Percentiles rank a stretch among this genome's conserved stretches.
phyloP scores from a whole-genome alignment of 2,888 invertebrate genomes.

The Cheilosia impressa region DNA sequence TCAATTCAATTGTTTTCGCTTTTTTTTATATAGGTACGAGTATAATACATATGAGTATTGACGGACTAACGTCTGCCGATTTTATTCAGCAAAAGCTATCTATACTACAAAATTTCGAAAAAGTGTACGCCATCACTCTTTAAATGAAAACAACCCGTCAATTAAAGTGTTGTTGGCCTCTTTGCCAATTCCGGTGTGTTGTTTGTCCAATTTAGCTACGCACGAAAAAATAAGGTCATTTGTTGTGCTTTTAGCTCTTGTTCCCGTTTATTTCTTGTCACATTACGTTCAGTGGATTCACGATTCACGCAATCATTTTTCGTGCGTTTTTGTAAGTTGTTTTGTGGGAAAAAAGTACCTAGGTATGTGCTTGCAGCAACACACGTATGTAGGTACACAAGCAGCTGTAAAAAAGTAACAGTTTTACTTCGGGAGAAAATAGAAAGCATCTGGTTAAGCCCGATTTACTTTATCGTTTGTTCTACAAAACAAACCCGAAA shows the following conservation, averaged over 20 bases:
- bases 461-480: not conserved
- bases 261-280: constrained; percentile 43
- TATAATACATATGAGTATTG: not conserved
- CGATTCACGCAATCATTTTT: constrained; percentile 44
- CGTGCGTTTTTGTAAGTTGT: constrained; percentile 9
- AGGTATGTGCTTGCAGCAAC: constrained; percentile 37
- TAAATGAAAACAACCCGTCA: constrained; percentile 44
- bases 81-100: not conserved
- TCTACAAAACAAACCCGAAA: too few species aligned
- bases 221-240: constrained; percentile 45
- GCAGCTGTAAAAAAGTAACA: not conserved
- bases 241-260: constrained; percentile 51
- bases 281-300: constrained; percentile 56
- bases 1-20: constrained; percentile 44
- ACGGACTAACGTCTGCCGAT: constrained; percentile 6
- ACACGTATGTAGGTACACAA: not conserved
- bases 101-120: constrained; percentile 16
- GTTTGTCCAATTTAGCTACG: constrained; percentile 37
- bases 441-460: not conserved
- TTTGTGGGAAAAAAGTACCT: not conserved
- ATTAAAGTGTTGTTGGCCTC: constrained; percentile 40
- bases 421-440: not conserved
- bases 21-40: not conserved
- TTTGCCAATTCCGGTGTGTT: constrained; percentile 11
- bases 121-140: constrained; percentile 16